Evolutionary conservation across 1,140 invertebrate genomes (phyloP).

Genomic region (Lordiphosa collinella): DNA sequence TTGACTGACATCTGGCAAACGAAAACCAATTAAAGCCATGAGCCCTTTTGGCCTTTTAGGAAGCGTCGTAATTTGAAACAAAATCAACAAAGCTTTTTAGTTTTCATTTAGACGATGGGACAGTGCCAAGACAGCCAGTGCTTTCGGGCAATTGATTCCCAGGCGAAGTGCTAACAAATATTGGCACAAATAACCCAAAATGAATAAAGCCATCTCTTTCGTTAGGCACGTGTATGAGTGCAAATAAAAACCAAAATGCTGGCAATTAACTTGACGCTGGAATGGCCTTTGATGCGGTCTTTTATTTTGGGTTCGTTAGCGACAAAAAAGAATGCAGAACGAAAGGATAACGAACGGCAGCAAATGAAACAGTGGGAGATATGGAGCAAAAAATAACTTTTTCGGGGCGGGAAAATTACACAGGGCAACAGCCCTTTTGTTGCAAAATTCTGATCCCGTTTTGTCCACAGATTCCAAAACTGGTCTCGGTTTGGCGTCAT

Average conservation of each 20-base stretch:
- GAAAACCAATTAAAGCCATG: slow-evolving; percentile 5
- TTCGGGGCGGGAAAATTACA: too few relatives aligned
- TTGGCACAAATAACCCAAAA: slow-evolving; percentile 9
- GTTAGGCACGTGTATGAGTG: background rate
- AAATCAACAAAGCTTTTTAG: slow-evolving; percentile 11
- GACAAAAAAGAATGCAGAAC: too few relatives aligned
- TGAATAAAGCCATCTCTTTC: slow-evolving; percentile 2
- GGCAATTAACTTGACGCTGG: slow-evolving; percentile 15
- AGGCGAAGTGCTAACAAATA: slow-evolving; percentile 8
- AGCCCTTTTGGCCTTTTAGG: background rate
- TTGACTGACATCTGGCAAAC: background rate
- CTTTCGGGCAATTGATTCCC: background rate
- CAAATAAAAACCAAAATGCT: slow-evolving; percentile 9
- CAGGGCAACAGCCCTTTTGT: too few relatives aligned
- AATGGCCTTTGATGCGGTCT: slow-evolving; percentile 9
- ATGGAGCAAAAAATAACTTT: background rate
- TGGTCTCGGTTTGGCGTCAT: too few relatives aligned
- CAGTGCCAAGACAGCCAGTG: background rate
- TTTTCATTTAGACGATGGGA: background rate
- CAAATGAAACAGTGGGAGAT: slow-evolving; percentile 2
- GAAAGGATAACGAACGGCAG: background rate
- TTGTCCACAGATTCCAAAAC: too few relatives aligned
- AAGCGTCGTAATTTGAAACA: background rate
- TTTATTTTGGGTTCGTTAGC: background rate
- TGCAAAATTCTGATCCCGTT: too few relatives aligned